phyloP scores from a whole-genome alignment of 2,888 invertebrate genomes.

The Drosophila yooni region DNA sequence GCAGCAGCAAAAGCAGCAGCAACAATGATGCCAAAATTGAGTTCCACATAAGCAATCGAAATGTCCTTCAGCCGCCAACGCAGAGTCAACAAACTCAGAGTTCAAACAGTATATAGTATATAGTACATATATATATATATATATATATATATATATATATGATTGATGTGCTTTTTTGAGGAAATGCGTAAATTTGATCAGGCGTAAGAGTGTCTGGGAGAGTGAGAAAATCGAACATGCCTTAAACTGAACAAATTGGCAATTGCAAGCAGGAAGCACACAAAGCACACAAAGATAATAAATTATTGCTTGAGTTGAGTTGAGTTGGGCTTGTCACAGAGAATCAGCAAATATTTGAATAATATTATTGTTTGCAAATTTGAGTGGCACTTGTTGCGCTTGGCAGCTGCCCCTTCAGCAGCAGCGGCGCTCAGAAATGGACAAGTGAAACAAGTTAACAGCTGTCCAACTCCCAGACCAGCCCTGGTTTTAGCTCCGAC shows the following conservation, averaged over 20 bases:
- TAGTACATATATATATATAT: neutral
- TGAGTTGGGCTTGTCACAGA: neutral
- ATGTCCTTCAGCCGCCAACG: constrained; percentile 44
- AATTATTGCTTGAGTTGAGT: no score
- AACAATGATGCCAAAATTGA: constrained; percentile 38
- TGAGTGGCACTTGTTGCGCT: neutral
- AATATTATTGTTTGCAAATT: neutral
- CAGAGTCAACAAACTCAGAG: constrained; percentile 41
- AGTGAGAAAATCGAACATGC: neutral
- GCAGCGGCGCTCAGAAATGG: constrained; percentile 4
- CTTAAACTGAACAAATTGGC: neutral
- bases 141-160: neutral
- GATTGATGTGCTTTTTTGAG: neutral
- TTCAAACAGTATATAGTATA: neutral
- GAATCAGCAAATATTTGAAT: neutral
- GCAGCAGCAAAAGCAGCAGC: neutral
- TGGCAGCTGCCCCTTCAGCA: neutral
- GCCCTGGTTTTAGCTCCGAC: neutral
- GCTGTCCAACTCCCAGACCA: neutral
- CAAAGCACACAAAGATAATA: neutral
- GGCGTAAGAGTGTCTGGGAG: neutral
- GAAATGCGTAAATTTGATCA: neutral
- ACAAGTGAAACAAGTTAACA: constrained; percentile 10
- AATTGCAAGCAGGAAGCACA: neutral
- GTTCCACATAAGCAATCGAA: constrained; percentile 21